Percentiles rank a stretch among this genome's conserved stretches.
Evolutionary conservation across 2,888 invertebrate species (phyloP).

Genomic region (Corbicula japonica): DNA sequence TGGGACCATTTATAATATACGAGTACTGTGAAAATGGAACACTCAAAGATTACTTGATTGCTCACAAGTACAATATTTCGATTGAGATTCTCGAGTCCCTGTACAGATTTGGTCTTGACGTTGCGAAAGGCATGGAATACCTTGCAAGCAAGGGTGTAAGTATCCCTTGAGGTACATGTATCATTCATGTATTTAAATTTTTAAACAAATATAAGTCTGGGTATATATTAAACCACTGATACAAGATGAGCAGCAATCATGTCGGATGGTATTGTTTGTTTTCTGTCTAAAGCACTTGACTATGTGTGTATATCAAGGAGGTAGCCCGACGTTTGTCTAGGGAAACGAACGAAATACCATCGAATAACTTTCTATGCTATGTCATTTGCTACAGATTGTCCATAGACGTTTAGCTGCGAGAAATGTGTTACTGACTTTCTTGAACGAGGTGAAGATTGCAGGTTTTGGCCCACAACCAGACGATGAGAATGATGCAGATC

Average conservation of each 20-base stretch:
- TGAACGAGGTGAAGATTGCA: slow-evolving; percentile 65
- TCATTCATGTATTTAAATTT: too few relatives aligned
- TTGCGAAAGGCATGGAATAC: slow-evolving; percentile 76
- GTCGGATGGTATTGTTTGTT: too few relatives aligned
- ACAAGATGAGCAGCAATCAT: too few relatives aligned
- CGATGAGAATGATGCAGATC: slow-evolving; percentile 53
- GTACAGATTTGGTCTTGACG: slow-evolving; percentile 62
- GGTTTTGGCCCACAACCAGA: slow-evolving; percentile 71
- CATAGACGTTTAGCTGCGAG: slow-evolving; percentile 72
- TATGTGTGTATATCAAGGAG: too few relatives aligned
- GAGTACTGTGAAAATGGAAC: slow-evolving; percentile 73
- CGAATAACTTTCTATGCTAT: too few relatives aligned
- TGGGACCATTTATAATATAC: slow-evolving; percentile 73
- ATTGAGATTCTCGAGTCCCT: slow-evolving; percentile 68
- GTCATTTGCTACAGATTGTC: slow-evolving; percentile 58
- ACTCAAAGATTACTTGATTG: slow-evolving; percentile 67
- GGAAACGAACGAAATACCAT: too few relatives aligned
- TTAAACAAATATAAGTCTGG: too few relatives aligned
- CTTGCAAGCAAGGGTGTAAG: slow-evolving; percentile 65
- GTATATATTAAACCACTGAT: too few relatives aligned
- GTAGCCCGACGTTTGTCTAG: too few relatives aligned
- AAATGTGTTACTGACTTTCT: slow-evolving; percentile 68
- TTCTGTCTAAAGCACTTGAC: too few relatives aligned
- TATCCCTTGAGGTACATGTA: too few relatives aligned
- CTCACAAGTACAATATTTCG: slow-evolving; percentile 50